These are phyloP conservation scores for Poeciliopsis occidentalis DNA, from an alignment of 2,113 vertebrate species.

Conservation along the genomic window DNA sequence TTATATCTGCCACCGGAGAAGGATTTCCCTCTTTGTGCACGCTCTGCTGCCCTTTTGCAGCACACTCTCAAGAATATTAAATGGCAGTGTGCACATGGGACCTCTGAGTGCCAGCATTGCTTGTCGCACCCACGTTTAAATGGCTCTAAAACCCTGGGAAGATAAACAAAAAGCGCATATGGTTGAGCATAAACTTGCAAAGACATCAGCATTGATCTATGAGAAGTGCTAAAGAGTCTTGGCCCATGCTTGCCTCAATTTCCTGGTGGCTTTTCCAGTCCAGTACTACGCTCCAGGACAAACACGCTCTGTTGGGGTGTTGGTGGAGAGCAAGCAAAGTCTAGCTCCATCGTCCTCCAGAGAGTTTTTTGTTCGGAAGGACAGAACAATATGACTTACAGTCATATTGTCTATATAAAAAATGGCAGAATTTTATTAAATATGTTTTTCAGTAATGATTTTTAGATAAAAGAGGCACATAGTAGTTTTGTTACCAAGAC, in stretches of 20 bases:
- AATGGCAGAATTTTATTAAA: too few relatives aligned
- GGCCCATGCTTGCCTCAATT: conserved; percentile 30
- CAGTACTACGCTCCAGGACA: conserved; percentile 45
- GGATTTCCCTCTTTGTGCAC: conserved; percentile 26
- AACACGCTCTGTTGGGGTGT: conserved; percentile 49
- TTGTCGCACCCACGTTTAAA: conserved; percentile 18
- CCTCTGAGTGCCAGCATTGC: conserved; percentile 29
- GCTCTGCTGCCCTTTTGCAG: conserved; percentile 9
- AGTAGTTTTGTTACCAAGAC: too few relatives aligned
- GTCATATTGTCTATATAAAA: too few relatives aligned
- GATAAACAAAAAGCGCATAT: conserved; percentile 2
- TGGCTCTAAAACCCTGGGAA: conserved; percentile 21
- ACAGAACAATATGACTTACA: conserved; percentile 9
- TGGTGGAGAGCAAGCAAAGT: conserved; percentile 22
- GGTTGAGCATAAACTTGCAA: background rate
- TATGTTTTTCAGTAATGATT: too few relatives aligned
- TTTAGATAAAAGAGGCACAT: too few relatives aligned
- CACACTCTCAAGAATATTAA: conserved; percentile 19
- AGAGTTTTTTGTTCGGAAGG: conserved; percentile 26
- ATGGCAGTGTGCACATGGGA: conserved; percentile 14
- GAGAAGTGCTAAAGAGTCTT: conserved; percentile 18
- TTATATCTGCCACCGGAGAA: conserved; percentile 40
- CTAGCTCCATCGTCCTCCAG: conserved; percentile 18
- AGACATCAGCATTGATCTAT: background rate
- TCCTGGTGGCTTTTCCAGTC: conserved; percentile 36